phyloP scores from a whole-genome alignment of 2,113 vertebrate genomes.

The Urocolius indicus region DNA sequence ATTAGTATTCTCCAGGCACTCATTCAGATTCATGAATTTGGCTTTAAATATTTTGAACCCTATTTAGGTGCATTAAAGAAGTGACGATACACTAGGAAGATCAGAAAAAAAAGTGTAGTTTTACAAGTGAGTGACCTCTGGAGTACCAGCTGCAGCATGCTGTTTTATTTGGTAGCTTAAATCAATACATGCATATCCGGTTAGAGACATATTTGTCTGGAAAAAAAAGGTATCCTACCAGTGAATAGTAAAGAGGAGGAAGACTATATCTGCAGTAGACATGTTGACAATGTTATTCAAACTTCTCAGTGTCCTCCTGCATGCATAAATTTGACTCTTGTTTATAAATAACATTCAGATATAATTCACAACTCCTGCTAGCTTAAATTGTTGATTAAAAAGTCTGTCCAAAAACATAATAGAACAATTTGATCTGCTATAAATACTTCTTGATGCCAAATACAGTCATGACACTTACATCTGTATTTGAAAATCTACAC shows the following conservation, averaged over 20 bases:
- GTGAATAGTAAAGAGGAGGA: slow-evolving; percentile 49
- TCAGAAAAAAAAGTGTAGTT: background rate
- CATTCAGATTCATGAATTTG: slow-evolving; percentile 14
- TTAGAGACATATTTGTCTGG: slow-evolving; percentile 30
- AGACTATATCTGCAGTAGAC: slow-evolving; percentile 9
- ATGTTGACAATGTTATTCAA: slow-evolving; percentile 69
- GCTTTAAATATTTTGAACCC: slow-evolving; percentile 1
- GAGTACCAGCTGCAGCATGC: slow-evolving; percentile 29
- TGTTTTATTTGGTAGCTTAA: slow-evolving; percentile 68
- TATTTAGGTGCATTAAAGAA: slow-evolving; percentile 19
- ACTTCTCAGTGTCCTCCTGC: slow-evolving; percentile 59
- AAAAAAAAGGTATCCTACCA: slow-evolving; percentile 33
- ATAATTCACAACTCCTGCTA: slow-evolving; percentile 71
- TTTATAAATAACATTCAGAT: slow-evolving; percentile 72
- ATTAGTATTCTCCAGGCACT: slow-evolving; percentile 51
- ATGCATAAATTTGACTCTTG: slow-evolving; percentile 66
- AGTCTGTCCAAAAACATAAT: slow-evolving; percentile 63
- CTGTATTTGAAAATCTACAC: slow-evolving; percentile 37
- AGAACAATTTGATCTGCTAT: slow-evolving; percentile 51
- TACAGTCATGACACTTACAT: slow-evolving; percentile 27
- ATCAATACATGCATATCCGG: slow-evolving; percentile 49
- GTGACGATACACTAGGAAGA: background rate
- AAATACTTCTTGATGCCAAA: slow-evolving; percentile 63
- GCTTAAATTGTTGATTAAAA: slow-evolving; percentile 69
- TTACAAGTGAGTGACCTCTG: background rate